phyloP scores from a whole-genome alignment of 2,888 invertebrate species.

The Tachina fera region DNA sequence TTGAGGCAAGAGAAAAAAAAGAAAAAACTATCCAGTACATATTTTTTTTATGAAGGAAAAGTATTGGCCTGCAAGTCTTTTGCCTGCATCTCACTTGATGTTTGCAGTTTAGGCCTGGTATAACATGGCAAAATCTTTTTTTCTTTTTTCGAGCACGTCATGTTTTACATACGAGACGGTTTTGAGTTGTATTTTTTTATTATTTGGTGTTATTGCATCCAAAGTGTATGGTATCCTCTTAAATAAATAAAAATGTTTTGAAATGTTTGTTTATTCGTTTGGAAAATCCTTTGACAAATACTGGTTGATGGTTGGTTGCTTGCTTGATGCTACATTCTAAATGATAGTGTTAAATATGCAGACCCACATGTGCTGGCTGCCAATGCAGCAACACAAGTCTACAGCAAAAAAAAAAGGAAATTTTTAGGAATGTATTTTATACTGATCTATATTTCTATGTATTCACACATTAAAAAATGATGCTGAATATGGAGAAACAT shows the following conservation, averaged over 20 bases:
- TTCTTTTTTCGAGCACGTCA: conserved; percentile 32
- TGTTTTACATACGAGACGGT: conserved; percentile 36
- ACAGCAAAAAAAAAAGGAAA: not conserved
- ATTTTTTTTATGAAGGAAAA: not conserved
- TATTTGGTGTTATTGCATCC: conserved; percentile 15
- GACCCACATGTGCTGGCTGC: conserved; percentile 23
- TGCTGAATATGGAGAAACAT: not conserved
- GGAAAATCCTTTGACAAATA: conserved; percentile 56
- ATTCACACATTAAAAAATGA: conserved; percentile 26
- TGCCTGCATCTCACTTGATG: not conserved
- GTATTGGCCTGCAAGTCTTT: not conserved
- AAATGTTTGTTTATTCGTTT: conserved; percentile 62
- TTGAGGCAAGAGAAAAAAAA: not conserved
- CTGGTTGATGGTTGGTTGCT: conserved; percentile 26
- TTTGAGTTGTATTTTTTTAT: conserved; percentile 12
- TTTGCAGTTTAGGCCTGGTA: conserved; percentile 1
- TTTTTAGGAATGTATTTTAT: not conserved
- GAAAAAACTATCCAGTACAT: not conserved
- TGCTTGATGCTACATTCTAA: conserved; percentile 21
- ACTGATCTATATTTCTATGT: conserved; percentile 31
- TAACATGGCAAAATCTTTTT: conserved; percentile 42
- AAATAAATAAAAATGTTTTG: conserved; percentile 52
- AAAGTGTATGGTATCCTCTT: conserved; percentile 3
- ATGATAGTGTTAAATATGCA: conserved; percentile 29
- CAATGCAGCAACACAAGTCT: not conserved